Evolutionary conservation across 2,797 vertebrate species (phyloP), one percentile per base, ranked within the genome.

Genomic region (Acanthis flammea): DNA sequence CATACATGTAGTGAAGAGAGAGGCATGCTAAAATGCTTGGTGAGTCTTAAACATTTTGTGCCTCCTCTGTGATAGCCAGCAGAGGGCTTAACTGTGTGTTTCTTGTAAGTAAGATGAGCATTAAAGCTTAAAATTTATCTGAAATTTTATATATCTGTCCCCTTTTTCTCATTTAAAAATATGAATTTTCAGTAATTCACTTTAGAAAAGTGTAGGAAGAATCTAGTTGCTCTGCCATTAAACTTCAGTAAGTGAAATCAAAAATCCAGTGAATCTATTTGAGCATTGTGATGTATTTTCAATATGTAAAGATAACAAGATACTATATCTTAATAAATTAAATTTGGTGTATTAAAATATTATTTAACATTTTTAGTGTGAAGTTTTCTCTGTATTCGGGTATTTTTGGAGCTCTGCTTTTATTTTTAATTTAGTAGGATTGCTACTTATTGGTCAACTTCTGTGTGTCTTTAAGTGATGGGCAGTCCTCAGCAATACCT

Each of bases 401-500:
- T 78, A n/a, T 73, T 82, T 83, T 54, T 76, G 55, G 80, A 93
- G 45, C 28, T 82, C 37, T 92, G 10, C 19, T 91, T 92, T 71
- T 39, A 22, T 68, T 72, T 92, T 87, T 41, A 61, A 27, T 78
- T 33, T 60, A 82, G 21, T 78, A 65, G 44, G 21, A 54, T 90
- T 71, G 42, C 30, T 95, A 39, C 19, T 94, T 70, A 80, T 27
- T 70, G 45, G 6, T 85, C 90, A 53, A 39, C 22, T 95, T 93
- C 77, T 92, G 8, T 94, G 45, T 94, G 61, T 96, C 66, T 97
- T 88, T 19, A 97, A 99, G 99, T 80, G 99, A 99, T 83, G 99
- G 99, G 24, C 99, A 99, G 95, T 99, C 99, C 27, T 99, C 99
- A 50, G 99, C 99, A 79, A 99, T 99, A 93, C 99, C 99, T 51